These are phyloP conservation scores for Eilema caniola DNA, from an alignment of 2,888 invertebrate species.

Conservation along the genomic window DNA sequence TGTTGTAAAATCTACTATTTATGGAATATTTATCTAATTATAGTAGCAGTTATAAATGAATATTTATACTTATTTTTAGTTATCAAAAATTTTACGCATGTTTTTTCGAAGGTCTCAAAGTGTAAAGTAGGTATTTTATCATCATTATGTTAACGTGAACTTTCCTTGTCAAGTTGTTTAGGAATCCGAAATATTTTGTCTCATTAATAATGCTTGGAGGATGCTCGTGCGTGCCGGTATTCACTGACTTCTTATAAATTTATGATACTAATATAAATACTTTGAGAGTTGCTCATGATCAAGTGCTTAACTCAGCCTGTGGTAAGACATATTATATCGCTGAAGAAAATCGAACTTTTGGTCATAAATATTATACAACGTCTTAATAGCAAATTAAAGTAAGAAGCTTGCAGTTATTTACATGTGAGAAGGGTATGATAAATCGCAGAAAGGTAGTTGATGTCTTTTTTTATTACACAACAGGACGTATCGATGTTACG, in stretches of 20 bases:
- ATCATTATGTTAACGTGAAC: conserved; percentile 50
- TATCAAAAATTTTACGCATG: neutral
- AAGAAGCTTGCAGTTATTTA: conserved; percentile 35
- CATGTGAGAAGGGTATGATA: conserved; percentile 27
- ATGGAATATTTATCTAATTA: neutral
- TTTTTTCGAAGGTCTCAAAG: neutral
- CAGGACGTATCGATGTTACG: neutral
- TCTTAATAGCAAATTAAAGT: conserved; percentile 45
- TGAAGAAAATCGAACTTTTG: conserved; percentile 41
- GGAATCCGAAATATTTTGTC: conserved; percentile 65
- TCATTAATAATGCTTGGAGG: conserved; percentile 73
- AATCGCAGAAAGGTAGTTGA: conserved; percentile 23
- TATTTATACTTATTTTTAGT: neutral
- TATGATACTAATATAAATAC: conserved; percentile 83
- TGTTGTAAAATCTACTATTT: no score
- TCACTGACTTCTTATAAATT: conserved; percentile 75
- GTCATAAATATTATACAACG: conserved; percentile 39
- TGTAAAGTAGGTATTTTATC: conserved; percentile 28
- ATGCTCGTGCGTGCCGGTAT: conserved; percentile 68
- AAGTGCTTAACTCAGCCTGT: conserved; percentile 57
- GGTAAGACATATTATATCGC: conserved; percentile 45
- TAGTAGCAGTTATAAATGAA: neutral
- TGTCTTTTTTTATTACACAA: neutral
- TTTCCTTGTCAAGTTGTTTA: conserved; percentile 68
- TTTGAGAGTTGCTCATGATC: conserved; percentile 68